Conservation (phyloP, 2,113 vertebrate genomes). For the Muscicapa adusta region DNA sequence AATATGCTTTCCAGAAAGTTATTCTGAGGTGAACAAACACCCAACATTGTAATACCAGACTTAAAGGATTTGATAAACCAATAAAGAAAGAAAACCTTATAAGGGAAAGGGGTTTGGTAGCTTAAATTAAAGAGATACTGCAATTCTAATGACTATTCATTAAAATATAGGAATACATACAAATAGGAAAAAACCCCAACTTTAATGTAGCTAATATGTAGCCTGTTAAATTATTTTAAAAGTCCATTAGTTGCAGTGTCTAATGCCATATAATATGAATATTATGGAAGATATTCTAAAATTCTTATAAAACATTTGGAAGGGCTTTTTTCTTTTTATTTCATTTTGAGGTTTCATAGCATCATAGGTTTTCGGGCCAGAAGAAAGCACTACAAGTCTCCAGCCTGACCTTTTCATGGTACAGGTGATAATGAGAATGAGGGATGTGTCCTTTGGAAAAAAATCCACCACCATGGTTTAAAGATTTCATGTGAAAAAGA, state of each 20-base stretch:
- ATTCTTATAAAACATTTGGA: not conserved
- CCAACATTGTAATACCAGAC: not conserved
- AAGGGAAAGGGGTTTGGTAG: not conserved
- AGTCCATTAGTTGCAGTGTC: not conserved
- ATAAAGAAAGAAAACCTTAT: not conserved
- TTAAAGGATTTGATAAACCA: not conserved
- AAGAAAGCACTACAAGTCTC: not conserved
- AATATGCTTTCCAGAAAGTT: not conserved
- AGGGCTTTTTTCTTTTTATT: rapidly evolving
- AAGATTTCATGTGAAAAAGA: not conserved
- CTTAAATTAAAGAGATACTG: not conserved
- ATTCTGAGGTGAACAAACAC: not conserved
- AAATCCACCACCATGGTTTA: not conserved
- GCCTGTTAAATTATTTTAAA: not conserved
- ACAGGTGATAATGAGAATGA: not conserved
- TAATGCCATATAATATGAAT: not conserved
- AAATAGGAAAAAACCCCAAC: rapidly evolving
- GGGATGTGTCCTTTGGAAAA: not conserved
- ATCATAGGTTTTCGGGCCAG: not conserved
- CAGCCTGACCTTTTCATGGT: not conserved
- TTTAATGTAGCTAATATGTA: not conserved
- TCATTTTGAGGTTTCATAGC: not conserved
- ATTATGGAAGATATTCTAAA: not conserved
- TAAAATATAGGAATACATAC: not conserved
- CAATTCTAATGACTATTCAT: not conserved